These are phyloP conservation scores for Drosophila parabipectinata DNA, from an alignment of 1,140 invertebrate genomes.

Conservation along the genomic window DNA sequence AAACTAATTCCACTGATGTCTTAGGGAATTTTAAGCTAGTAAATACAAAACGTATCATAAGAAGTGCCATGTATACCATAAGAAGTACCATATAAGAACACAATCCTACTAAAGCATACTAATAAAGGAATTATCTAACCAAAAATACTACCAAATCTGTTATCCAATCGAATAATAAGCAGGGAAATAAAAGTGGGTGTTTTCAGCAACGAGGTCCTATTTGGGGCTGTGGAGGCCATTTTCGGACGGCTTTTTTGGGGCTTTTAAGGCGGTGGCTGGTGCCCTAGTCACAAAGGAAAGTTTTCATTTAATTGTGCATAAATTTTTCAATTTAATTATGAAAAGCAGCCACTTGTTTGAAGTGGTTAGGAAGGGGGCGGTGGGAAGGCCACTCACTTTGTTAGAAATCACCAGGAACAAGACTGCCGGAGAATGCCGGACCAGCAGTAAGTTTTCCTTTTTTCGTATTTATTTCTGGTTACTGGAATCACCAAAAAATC, in stretches of 20 bases:
- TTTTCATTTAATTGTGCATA: constrained; percentile 81
- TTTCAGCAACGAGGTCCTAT: too few relatives aligned
- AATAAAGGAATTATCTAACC: too few relatives aligned
- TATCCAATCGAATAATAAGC: too few relatives aligned
- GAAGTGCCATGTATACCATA: too few relatives aligned
- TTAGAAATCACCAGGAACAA: constrained; percentile 45
- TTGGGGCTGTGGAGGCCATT: background rate
- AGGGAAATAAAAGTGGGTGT: too few relatives aligned
- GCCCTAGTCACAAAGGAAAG: constrained; percentile 69
- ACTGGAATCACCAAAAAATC: constrained; percentile 20
- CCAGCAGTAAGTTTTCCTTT: constrained; percentile 30
- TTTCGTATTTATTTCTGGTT: constrained; percentile 35
- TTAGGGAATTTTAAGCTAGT: too few relatives aligned
- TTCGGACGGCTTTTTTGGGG: constrained; percentile 2
- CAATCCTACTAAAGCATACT: too few relatives aligned
- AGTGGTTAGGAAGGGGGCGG: constrained; percentile 55
- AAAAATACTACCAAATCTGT: too few relatives aligned
- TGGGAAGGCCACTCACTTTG: constrained; percentile 38
- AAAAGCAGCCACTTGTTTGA: constrained; percentile 82
- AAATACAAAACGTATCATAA: too few relatives aligned
- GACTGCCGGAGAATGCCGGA: background rate
- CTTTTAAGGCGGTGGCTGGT: constrained; percentile 30
- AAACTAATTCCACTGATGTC: too few relatives aligned
- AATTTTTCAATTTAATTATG: constrained; percentile 82
- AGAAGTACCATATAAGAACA: too few relatives aligned